Percentiles rank a stretch among this genome's conserved stretches.
Evolutionary conservation across 2,797 vertebrate genomes (phyloP).

Genomic region (Micropoecilia bifurca): DNA sequence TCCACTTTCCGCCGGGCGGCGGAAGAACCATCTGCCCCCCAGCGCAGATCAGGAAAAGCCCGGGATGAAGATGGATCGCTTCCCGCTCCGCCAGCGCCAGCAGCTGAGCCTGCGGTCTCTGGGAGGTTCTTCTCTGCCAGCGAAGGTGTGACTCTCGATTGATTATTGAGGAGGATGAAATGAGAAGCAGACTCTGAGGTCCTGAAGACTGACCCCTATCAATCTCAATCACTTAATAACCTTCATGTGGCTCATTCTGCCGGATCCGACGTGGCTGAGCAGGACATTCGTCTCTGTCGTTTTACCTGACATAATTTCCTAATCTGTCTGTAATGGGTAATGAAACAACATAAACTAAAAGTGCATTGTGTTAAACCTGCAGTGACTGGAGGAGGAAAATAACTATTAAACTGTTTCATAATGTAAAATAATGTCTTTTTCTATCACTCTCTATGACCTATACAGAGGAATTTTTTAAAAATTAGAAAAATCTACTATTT

Average conservation of each 20-base stretch:
- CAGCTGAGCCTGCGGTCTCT: conserved; percentile 54
- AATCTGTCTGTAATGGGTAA: conserved; percentile 2
- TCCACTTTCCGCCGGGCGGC: conserved; percentile 58
- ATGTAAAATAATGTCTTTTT: neutral
- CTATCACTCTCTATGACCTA: neutral
- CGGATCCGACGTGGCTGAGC: conserved; percentile 23
- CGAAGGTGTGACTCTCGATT: conserved; percentile 61
- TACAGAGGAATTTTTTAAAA: neutral
- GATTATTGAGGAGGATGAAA: conserved; percentile 63
- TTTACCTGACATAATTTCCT: neutral
- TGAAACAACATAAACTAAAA: conserved; percentile 13
- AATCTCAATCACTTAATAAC: conserved; percentile 65
- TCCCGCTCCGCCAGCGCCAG: conserved; percentile 62
- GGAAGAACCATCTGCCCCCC: conserved; percentile 72
- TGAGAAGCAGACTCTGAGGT: conserved; percentile 58
- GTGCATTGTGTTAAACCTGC: conserved; percentile 20
- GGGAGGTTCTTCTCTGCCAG: conserved; percentile 28
- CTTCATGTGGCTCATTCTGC: conserved; percentile 32
- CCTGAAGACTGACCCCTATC: conserved; percentile 61
- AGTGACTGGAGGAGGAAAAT: conserved; percentile 37
- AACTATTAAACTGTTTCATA: conserved; percentile 1
- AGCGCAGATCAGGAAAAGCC: conserved; percentile 30
- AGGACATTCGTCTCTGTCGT: conserved; percentile 24
- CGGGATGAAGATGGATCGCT: conserved; percentile 75
- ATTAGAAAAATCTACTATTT: neutral